Conservation (phyloP, 2,113 vertebrate species). For the Cnemophilus loriae region DNA sequence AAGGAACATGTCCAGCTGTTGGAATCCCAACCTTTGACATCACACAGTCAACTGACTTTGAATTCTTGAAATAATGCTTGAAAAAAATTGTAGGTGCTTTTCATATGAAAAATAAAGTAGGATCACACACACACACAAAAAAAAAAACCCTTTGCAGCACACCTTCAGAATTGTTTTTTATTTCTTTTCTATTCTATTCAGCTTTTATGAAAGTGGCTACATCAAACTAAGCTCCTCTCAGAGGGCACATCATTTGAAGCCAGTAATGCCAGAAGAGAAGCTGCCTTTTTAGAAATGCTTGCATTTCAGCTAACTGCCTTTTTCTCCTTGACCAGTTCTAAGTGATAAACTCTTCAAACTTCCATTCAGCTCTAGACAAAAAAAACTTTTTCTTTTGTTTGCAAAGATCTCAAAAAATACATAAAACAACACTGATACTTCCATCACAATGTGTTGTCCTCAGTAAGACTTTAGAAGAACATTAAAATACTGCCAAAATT, state of each 20-base stretch:
- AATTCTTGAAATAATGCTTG: neutral
- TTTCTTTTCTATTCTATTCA: slow-evolving; percentile 46
- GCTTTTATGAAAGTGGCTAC: slow-evolving; percentile 51
- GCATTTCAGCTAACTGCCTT: slow-evolving; percentile 57
- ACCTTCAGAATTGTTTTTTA: slow-evolving; percentile 18
- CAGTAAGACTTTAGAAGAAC: neutral
- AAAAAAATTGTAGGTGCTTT: neutral
- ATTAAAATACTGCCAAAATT: neutral
- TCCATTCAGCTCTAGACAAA: neutral
- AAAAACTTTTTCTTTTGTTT: neutral
- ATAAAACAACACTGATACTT: neutral
- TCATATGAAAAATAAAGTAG: neutral
- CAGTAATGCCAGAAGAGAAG: slow-evolving; percentile 39
- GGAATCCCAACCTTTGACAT: neutral
- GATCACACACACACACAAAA: neutral
- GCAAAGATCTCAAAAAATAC: neutral
- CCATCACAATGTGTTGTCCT: neutral
- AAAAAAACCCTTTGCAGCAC: slow-evolving; percentile 23
- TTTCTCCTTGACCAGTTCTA: slow-evolving; percentile 8
- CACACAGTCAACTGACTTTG: neutral
- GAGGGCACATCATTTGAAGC: slow-evolving; percentile 62
- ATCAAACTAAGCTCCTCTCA: slow-evolving; percentile 66
- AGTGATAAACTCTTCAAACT: slow-evolving; percentile 39
- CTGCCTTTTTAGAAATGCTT: slow-evolving; percentile 38
- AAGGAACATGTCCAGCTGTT: neutral